phyloP scores from a whole-genome alignment of 2,888 invertebrate genomes.

The Pimpla rufipes region DNA sequence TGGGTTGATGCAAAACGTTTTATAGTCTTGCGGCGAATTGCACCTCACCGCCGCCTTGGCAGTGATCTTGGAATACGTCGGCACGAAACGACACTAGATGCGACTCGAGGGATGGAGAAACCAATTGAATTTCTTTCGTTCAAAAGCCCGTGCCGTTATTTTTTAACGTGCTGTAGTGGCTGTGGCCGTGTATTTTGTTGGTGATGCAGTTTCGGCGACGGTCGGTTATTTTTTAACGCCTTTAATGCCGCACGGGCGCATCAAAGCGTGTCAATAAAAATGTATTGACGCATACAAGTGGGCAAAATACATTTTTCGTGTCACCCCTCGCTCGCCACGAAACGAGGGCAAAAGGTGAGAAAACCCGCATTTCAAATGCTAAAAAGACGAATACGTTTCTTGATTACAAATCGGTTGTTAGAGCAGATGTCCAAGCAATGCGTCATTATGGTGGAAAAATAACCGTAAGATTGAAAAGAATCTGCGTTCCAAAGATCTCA shows the following conservation, averaged over 20 bases:
- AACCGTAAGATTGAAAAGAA: too few species aligned
- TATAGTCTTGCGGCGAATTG: neutral
- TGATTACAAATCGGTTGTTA: too few species aligned
- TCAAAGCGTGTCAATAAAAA: conserved; percentile 5
- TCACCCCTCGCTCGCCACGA: too few species aligned
- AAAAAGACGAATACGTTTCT: too few species aligned
- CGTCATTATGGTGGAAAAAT: too few species aligned
- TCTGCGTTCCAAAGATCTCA: too few species aligned
- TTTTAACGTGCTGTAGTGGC: too few species aligned
- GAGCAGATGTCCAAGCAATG: too few species aligned
- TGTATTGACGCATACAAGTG: neutral
- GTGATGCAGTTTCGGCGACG: too few species aligned
- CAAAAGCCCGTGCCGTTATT: neutral
- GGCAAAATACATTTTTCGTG: neutral
- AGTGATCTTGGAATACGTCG: conserved; percentile 34
- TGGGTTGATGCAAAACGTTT: conserved; percentile 15
- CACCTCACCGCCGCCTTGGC: conserved; percentile 25
- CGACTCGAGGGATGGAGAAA: neutral
- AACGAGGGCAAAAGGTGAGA: too few species aligned
- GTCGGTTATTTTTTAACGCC: conserved; percentile 4
- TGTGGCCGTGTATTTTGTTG: too few species aligned
- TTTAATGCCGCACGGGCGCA: neutral
- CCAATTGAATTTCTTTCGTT: neutral
- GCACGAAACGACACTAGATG: conserved; percentile 1
- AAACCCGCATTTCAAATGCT: too few species aligned